Evolutionary conservation across 2,797 vertebrate species (phyloP), one percentile per base, ranked within the genome.

Genomic region (Lycodopsis pacificus): DNA sequence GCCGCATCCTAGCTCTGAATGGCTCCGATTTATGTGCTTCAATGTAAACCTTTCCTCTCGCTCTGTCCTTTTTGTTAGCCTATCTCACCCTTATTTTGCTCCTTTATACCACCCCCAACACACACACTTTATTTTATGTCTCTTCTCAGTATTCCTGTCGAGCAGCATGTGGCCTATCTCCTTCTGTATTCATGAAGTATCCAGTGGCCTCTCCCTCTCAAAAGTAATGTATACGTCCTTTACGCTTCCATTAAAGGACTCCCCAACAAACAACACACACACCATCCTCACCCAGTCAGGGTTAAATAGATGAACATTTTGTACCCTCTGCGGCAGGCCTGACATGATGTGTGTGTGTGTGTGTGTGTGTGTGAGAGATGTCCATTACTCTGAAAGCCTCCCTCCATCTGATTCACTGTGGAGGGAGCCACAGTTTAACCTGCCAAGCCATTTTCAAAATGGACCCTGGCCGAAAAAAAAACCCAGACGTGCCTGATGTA

Each of bases 311-410:
- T 80, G 15, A 80, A 73, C 51, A 62, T 20, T 62, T 17, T 30
- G 25, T 58, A 30, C n/a, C 32, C 63, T 66, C 56, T 46, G 36
- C 70, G 44, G 15, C 30, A 76, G 58, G 61, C 10, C 44, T 58
- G 56, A 25, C 42, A 64, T 70, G 71, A 54, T 48, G 14, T 40
- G n/a, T 58, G n/a, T 46, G 78, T 48, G 14, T 40, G n/a, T 58
- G n/a, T 46, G 78, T 58, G 38, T 65, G 34, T 34, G 51, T 36
- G 64, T 19, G 38, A 27, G 40, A 65, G 49, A 40, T 38, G 74
- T 65, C 79, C 79, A 88, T 89, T 84, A 88, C 59, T 34, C 54
- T 84, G 76, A 89, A 84, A 85, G 88, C 85, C 63, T 88, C 66
- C 73, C 42, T 40, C 76, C 38, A 17, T 65, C 61, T 80, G 75